These are phyloP conservation scores for Leucophenga montana DNA, from an alignment of 2,888 invertebrate species.

Conservation along the genomic window DNA sequence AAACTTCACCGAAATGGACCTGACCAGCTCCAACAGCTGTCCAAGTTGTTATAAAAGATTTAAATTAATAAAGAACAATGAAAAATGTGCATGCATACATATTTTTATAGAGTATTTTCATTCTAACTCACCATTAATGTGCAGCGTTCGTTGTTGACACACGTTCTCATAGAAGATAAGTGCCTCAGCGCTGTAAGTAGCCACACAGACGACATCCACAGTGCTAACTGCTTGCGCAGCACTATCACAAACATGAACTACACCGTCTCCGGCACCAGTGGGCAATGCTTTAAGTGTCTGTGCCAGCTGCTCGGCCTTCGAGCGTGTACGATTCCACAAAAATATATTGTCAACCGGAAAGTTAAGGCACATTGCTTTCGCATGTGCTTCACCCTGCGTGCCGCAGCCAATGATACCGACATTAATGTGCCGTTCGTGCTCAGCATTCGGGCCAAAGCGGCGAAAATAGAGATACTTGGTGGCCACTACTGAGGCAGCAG, in stretches of 20 bases:
- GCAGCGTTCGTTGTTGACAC: conserved; percentile 74
- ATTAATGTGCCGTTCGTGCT: conserved; percentile 40
- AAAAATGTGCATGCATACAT: conserved; percentile 15
- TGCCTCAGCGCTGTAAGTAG: conserved; percentile 75
- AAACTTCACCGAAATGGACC: conserved; percentile 75
- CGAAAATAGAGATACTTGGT: conserved; percentile 74
- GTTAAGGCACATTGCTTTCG: conserved; percentile 73
- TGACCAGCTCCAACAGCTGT: conserved; percentile 77
- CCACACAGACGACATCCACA: conserved; percentile 79
- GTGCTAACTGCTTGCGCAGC: conserved; percentile 74
- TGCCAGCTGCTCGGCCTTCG: conserved; percentile 68
- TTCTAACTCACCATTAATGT: conserved; percentile 76
- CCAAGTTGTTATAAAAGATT: too few species aligned
- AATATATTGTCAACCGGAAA: conserved; percentile 74
- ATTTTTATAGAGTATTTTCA: too few species aligned
- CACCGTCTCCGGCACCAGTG: neutral
- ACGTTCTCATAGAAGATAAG: conserved; percentile 74
- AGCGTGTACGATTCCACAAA: conserved; percentile 76
- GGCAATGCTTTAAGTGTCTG: conserved; percentile 44
- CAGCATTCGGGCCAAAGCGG: conserved; percentile 49
- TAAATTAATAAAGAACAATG: too few species aligned
- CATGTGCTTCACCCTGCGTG: conserved; percentile 74
- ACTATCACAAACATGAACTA: conserved; percentile 40
- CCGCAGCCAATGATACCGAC: conserved; percentile 76
- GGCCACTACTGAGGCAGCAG: conserved; percentile 76